phyloP scores from a whole-genome alignment of 2,888 invertebrate genomes.

The Polydrusus cervinus region DNA sequence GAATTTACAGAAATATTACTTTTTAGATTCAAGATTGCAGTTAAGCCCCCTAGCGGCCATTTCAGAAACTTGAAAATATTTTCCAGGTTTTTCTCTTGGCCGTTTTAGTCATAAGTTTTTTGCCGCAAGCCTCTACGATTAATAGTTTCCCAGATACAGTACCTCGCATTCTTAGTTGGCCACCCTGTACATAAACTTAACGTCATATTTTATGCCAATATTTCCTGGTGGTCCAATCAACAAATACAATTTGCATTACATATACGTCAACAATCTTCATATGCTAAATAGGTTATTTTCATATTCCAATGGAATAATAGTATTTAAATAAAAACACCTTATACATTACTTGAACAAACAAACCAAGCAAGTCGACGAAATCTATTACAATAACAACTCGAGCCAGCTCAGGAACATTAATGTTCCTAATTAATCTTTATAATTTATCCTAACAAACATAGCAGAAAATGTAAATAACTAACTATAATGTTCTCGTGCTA shows the following conservation, averaged over 20 bases:
- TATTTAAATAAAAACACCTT: slow-evolving; percentile 40
- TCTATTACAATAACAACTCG: slow-evolving; percentile 43
- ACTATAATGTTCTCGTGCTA: slow-evolving; percentile 55
- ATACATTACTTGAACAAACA: slow-evolving; percentile 38
- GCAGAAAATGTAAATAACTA: slow-evolving; percentile 50
- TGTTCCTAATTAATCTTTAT: slow-evolving; percentile 51
- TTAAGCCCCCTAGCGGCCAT: no score
- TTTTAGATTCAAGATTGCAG: no score
- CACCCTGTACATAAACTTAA: neutral
- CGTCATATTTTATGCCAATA: neutral
- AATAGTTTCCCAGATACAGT: no score
- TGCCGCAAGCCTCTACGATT: no score
- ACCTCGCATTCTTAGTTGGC: no score
- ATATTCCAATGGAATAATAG: slow-evolving; percentile 33
- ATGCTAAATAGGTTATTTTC: slow-evolving; percentile 27
- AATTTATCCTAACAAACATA: slow-evolving; percentile 52
- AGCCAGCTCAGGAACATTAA: slow-evolving; percentile 44
- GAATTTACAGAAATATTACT: no score
- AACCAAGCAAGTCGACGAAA: slow-evolving; percentile 33
- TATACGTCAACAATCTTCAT: slow-evolving; percentile 16
- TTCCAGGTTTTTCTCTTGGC: no score
- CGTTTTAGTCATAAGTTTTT: no score
- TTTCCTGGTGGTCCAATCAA: neutral
- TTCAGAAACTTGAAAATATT: no score
- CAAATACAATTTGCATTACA: slow-evolving; percentile 6